These are phyloP conservation scores for Campaea margaritaria DNA, from an alignment of 2,888 invertebrate species.

Conservation along the genomic window DNA sequence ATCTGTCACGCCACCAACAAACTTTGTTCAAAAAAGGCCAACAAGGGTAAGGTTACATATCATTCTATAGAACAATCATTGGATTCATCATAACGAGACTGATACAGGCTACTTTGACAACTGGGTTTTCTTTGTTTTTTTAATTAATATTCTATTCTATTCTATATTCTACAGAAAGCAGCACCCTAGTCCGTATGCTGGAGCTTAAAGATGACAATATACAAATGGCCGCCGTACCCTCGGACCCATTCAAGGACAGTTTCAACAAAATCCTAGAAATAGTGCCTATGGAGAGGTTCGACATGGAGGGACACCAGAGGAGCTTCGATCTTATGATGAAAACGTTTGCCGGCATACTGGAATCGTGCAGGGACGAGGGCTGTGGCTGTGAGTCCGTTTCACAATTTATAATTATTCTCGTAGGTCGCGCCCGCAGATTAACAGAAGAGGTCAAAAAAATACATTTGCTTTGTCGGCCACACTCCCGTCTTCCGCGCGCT, in stretches of 20 bases:
- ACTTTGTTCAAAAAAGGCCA: constrained; percentile 56
- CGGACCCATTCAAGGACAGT: constrained; percentile 51
- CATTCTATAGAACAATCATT: not conserved
- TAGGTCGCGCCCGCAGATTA: no score
- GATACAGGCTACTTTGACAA: no score
- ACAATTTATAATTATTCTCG: no score
- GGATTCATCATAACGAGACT: not conserved
- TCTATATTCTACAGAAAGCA: constrained; percentile 55
- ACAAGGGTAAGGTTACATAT: constrained; percentile 51
- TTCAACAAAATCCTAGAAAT: constrained; percentile 60
- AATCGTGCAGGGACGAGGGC: constrained; percentile 41
- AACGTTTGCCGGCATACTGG: constrained; percentile 51
- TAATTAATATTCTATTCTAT: no score
- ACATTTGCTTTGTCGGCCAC: no score
- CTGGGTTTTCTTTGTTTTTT: no score
- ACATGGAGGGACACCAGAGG: constrained; percentile 55
- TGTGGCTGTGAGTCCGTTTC: constrained; percentile 61
- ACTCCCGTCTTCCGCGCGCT: no score
- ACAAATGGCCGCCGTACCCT: constrained; percentile 38
- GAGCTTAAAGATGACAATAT: constrained; percentile 58
- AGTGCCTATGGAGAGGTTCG: constrained; percentile 56
- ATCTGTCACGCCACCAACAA: constrained; percentile 68
- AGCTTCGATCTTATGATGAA: constrained; percentile 64
- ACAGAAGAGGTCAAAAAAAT: no score
- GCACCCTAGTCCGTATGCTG: constrained; percentile 60